These are phyloP conservation scores for Tragelaphus imberbis DNA, from an alignment of 2,113 vertebrate species.

Conservation along the genomic window DNA sequence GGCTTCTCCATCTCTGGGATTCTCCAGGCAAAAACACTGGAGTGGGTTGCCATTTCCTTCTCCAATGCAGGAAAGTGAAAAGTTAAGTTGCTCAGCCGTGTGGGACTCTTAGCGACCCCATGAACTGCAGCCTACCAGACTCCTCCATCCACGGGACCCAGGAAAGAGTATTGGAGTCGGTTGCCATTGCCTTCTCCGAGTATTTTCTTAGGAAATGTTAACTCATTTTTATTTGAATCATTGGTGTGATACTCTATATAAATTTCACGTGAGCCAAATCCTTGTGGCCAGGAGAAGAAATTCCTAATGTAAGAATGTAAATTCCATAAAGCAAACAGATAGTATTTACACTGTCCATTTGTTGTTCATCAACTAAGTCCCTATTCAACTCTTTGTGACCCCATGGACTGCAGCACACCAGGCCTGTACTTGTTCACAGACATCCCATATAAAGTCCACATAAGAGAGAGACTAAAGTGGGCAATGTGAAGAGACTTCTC, in stretches of 20 bases:
- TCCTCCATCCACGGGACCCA: too few species aligned
- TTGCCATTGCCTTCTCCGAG: neutral
- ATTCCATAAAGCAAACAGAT: neutral
- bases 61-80: too few species aligned
- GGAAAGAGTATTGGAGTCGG: too few species aligned
- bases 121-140: too few species aligned
- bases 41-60: too few species aligned
- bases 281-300: neutral
- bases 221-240: neutral
- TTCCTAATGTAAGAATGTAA: neutral
- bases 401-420: neutral
- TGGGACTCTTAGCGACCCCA: too few species aligned
- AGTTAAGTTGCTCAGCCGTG: too few species aligned
- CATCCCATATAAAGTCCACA: neutral
- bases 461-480: neutral
- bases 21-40: too few species aligned
- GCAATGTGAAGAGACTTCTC: neutral
- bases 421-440: neutral
- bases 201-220: neutral
- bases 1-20: too few species aligned
- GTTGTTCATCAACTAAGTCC: neutral
- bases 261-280: neutral
- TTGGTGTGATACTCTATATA: neutral
- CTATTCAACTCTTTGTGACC: neutral
- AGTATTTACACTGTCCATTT: neutral